A percentile compares a stretch with the other conserved stretches of the same genome.
Conservation (phyloP, 2,888 invertebrate species). For the Byasa hedistus region DNA sequence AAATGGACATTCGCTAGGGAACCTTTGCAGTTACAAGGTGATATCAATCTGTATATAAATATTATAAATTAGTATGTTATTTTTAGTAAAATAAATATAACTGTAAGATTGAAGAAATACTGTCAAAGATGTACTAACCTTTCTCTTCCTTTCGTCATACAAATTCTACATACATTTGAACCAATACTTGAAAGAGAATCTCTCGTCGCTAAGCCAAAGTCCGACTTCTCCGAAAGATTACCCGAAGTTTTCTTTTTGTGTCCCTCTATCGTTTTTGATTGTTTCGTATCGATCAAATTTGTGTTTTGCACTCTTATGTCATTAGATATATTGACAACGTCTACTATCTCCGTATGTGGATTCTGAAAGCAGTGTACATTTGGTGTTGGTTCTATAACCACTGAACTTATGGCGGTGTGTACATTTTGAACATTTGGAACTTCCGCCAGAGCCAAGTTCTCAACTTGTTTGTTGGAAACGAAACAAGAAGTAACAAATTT, state of each 20-base stretch:
- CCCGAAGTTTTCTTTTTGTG: conserved; percentile 62
- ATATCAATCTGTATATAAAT: conserved; percentile 75
- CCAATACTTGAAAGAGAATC: conserved; percentile 77
- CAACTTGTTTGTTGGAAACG: conserved; percentile 52
- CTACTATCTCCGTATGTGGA: conserved; percentile 38
- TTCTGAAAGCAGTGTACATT: conserved; percentile 42
- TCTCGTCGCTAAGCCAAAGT: conserved; percentile 54
- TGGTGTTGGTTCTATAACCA: conserved; percentile 39
- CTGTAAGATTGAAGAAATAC: too few relatives aligned
- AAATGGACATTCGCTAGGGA: conserved; percentile 84
- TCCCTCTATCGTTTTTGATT: conserved; percentile 45
- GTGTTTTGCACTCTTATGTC: conserved; percentile 22
- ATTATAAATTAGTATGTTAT: too few relatives aligned
- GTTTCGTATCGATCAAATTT: conserved; percentile 44
- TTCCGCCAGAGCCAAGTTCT: conserved; percentile 42
- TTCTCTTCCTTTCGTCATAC: conserved; percentile 76
- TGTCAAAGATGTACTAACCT: conserved; percentile 46
- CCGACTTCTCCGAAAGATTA: conserved; percentile 59
- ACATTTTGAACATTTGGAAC: conserved; percentile 46
- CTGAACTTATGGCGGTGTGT: conserved; percentile 40
- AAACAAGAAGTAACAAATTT: conserved; percentile 69
- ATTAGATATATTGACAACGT: conserved; percentile 56
- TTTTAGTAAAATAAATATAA: too few relatives aligned
- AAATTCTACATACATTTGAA: conserved; percentile 83
- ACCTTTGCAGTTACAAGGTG: conserved; percentile 85